A percentile compares a stretch with the other conserved stretches of the same genome.
These are phyloP conservation scores for Netelia melanura DNA, from an alignment of 2,888 invertebrate genomes.

Conservation along the genomic window DNA sequence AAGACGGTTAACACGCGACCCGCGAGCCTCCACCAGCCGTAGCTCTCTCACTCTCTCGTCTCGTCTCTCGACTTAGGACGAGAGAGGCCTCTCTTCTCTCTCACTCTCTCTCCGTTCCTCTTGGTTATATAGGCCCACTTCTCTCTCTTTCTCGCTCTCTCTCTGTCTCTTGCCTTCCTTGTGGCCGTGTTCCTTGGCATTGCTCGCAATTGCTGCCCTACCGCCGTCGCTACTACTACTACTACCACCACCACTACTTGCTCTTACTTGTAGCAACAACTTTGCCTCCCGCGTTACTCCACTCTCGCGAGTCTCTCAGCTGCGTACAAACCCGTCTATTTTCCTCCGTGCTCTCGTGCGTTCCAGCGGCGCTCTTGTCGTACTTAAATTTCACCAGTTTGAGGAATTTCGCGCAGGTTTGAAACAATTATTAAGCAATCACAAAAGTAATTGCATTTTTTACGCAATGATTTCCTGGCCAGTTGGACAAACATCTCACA, in stretches of 20 bases:
- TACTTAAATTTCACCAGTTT: no score
- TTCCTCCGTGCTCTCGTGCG: background rate
- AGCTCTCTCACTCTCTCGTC: slow-evolving; percentile 62
- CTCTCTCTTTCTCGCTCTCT: slow-evolving; percentile 29
- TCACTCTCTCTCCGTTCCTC: slow-evolving; percentile 38
- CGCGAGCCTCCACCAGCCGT: slow-evolving; percentile 66
- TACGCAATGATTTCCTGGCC: no score
- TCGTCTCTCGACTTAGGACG: slow-evolving; percentile 52
- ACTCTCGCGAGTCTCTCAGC: slow-evolving; percentile 25
- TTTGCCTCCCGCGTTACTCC: slow-evolving; percentile 61
- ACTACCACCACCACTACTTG: slow-evolving; percentile 45
- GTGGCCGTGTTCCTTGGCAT: slow-evolving; percentile 58
- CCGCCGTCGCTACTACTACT: slow-evolving; percentile 53
- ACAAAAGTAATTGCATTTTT: no score
- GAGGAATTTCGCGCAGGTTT: no score
- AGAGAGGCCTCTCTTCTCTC: slow-evolving; percentile 53
- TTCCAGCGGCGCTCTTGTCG: no score
- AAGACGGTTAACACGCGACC: slow-evolving; percentile 81
- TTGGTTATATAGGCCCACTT: slow-evolving; percentile 30
- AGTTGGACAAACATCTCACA: no score
- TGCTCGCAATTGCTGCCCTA: slow-evolving; percentile 69
- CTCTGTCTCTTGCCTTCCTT: slow-evolving; percentile 36
- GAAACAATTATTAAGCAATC: no score
- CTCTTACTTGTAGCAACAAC: slow-evolving; percentile 59
- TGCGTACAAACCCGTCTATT: slow-evolving; percentile 28